Conservation (phyloP, 2,888 invertebrate species). For the Torymus auratus region DNA sequence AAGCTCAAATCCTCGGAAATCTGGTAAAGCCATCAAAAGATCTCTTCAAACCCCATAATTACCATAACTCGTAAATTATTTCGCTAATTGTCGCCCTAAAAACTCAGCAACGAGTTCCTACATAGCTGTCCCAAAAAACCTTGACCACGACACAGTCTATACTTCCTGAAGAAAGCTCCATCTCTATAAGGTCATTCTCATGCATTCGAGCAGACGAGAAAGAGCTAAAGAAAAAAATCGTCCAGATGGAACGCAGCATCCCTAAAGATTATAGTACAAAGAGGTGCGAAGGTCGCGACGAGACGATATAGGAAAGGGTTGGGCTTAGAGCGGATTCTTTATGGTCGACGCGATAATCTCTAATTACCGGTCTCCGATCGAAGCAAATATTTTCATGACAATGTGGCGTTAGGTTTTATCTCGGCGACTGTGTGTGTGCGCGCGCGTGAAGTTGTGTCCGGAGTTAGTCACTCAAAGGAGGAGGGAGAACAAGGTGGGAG, state of each 20-base stretch:
- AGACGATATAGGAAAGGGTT: conserved; percentile 29
- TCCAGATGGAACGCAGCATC: conserved; percentile 5
- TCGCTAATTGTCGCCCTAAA: conserved; percentile 22
- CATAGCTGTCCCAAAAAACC: conserved; percentile 6
- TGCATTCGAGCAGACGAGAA: neutral
- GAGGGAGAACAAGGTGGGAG: neutral
- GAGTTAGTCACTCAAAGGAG: neutral
- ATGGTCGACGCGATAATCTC: conserved; percentile 23
- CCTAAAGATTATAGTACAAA: conserved; percentile 1
- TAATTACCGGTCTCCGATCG: conserved; percentile 42
- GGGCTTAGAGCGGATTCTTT: neutral
- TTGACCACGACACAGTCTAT: neutral
- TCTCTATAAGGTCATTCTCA: conserved; percentile 27
- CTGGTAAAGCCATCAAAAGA: conserved; percentile 4
- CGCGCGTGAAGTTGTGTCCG: neutral
- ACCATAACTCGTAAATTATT: conserved; percentile 35
- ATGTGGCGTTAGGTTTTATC: conserved; percentile 3
- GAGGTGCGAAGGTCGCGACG: neutral
- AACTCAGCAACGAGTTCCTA: conserved; percentile 11
- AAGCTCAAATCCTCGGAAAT: neutral
- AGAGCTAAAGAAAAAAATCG: conserved; percentile 1
- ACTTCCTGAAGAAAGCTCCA: neutral
- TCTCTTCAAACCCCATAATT: neutral
- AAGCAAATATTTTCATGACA: conserved; percentile 40
- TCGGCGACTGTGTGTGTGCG: neutral